phyloP scores from a whole-genome alignment of 2,888 invertebrate genomes.

The Lapara coniferarum region DNA sequence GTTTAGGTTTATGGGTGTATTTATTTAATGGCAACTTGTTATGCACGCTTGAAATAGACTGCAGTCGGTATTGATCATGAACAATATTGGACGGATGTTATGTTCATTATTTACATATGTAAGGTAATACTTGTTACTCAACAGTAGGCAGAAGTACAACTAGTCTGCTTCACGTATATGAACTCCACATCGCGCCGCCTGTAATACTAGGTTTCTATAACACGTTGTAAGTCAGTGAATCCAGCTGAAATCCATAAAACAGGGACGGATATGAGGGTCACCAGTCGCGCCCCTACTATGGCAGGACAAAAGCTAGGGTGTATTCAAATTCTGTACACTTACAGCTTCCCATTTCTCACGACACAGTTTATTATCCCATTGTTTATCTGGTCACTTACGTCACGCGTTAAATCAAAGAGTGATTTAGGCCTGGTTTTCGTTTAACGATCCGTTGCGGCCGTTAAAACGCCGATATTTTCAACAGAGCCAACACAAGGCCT shows the following conservation, averaged over 20 bases:
- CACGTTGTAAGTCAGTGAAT: too few species aligned
- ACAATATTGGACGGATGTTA: slow-evolving; percentile 5
- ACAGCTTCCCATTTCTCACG: neutral
- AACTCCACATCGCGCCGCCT: too few species aligned
- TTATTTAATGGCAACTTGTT: slow-evolving; percentile 15
- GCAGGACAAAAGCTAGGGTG: too few species aligned
- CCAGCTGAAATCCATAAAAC: too few species aligned
- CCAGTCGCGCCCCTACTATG: too few species aligned
- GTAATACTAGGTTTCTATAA: too few species aligned
- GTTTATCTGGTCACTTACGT: neutral
- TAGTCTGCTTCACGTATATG: too few species aligned
- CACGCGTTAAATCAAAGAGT: neutral
- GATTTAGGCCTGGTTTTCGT: slow-evolving; percentile 11
- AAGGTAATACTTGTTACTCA: too few species aligned
- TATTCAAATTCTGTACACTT: too few species aligned
- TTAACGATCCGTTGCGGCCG: slow-evolving; percentile 14
- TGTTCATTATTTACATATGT: neutral
- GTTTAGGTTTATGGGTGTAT: slow-evolving; percentile 1
- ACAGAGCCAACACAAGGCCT: neutral
- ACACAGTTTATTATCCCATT: neutral
- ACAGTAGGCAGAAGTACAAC: too few species aligned
- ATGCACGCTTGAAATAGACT: slow-evolving; percentile 12
- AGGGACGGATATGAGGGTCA: too few species aligned
- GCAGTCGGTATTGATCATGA: neutral
- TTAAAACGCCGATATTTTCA: slow-evolving; percentile 21